phyloP scores from a whole-genome alignment of 2,113 vertebrate species.

The Erpornis zantholeuca region DNA sequence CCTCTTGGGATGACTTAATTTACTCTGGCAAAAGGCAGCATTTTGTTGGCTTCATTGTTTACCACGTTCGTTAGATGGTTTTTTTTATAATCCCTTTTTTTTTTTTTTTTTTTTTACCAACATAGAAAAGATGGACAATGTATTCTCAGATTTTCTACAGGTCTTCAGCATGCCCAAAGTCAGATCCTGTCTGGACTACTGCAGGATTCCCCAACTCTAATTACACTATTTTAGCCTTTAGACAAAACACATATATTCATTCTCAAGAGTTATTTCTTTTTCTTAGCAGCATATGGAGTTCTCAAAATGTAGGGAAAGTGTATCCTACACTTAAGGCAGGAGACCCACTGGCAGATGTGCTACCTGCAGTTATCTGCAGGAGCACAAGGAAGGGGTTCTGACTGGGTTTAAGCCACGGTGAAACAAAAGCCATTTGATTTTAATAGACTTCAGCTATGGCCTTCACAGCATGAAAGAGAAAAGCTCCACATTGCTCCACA shows the following conservation, averaged over 20 bases:
- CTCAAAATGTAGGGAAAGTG: background rate
- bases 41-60: conserved; percentile 5
- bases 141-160: background rate
- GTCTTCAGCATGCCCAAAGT: background rate
- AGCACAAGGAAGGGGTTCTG: background rate
- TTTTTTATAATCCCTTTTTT: rapidly evolving
- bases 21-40: conserved; percentile 43
- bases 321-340: background rate
- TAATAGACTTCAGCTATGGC: background rate
- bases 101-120: background rate
- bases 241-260: background rate
- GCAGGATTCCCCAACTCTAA: background rate
- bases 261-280: background rate
- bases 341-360: background rate
- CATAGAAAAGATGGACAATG: background rate
- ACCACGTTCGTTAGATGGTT: background rate
- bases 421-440: background rate
- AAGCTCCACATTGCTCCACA: background rate
- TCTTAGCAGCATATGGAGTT: background rate
- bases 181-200: background rate
- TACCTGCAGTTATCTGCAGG: background rate
- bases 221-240: background rate
- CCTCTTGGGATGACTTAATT: conserved; percentile 40
- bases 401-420: background rate
- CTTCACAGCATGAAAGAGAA: background rate